Percentiles rank a stretch among this genome's conserved stretches.
Conservation (phyloP, 2,888 invertebrate species). For the Agrotis exclamationis region DNA sequence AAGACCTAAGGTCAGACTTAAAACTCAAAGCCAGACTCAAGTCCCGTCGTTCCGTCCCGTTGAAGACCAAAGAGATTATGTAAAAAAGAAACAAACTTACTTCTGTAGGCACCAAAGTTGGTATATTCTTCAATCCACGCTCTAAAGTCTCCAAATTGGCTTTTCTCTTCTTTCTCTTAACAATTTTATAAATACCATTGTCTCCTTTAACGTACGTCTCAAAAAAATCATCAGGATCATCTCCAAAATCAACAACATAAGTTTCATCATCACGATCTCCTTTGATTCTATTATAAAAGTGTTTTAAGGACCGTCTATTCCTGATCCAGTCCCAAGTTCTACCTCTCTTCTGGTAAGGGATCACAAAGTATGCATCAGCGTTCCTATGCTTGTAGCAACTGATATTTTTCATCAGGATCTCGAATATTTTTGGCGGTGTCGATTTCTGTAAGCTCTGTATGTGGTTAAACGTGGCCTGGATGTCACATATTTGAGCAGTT, state of each 20-base stretch:
- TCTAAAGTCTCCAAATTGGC: slow-evolving; percentile 56
- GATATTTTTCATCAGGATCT: slow-evolving; percentile 68
- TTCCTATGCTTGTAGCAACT: slow-evolving; percentile 70
- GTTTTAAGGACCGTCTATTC: slow-evolving; percentile 67
- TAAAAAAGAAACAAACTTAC: slow-evolving; percentile 60
- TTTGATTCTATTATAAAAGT: slow-evolving; percentile 16
- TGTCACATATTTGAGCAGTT: slow-evolving; percentile 70
- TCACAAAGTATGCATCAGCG: slow-evolving; percentile 62
- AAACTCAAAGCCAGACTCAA: too few relatives aligned
- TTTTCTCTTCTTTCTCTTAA: slow-evolving; percentile 64
- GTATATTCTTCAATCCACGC: slow-evolving; percentile 68
- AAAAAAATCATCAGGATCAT: slow-evolving; percentile 51
- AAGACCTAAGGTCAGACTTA: too few relatives aligned
- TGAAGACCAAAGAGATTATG: too few relatives aligned
- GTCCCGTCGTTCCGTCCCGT: too few relatives aligned
- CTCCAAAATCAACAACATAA: slow-evolving; percentile 1
- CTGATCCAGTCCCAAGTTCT: slow-evolving; percentile 74
- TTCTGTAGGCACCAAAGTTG: slow-evolving; percentile 61
- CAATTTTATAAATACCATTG: slow-evolving; percentile 73
- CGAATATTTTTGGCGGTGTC: slow-evolving; percentile 63
- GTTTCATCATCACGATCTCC: slow-evolving; percentile 8
- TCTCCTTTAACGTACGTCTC: slow-evolving; percentile 70
- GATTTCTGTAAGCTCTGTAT: slow-evolving; percentile 57
- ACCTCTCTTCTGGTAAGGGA: slow-evolving; percentile 50
- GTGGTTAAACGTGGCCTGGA: slow-evolving; percentile 70